Base-by-base conservation (phyloP, 1,140 invertebrate species). In the Scylla paramamosain region DNA sequence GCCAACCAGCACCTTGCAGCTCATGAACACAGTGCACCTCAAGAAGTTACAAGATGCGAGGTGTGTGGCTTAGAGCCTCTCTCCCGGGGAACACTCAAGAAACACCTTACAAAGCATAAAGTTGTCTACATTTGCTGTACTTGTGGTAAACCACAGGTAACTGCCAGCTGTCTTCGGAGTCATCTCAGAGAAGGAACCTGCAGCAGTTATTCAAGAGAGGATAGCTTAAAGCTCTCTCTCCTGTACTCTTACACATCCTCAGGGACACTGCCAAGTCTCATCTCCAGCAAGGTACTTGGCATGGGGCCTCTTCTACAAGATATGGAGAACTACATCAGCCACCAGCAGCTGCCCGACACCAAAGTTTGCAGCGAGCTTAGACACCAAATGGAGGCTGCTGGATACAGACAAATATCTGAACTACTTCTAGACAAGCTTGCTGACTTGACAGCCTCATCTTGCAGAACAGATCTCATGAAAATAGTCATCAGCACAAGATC, bases 111-210 rank as follows among this genome's bases (percentile, higher is more conserved):
- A 29, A 92, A 92, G 20, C 91, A 92, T 25, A 92, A 92, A 92
- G 91, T 92, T 31, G 31, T 92, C n/a, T 92, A 83, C 31, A 92
- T 92, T 31, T 92, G 91, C 28, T 92, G 91, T n/a, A 32, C 45
- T 77, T 92, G 91, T 39, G 25, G 8, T 45, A 39, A 92, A 32
- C 91, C 91, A 83, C 91, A 92, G 67, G 10, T 82, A 14, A 92
- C 91, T 39, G 91, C 67, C 8, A 92, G 91, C 28, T 82, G 91
- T 82, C 59, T 92, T 14, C 91, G 59, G 25, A 92, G 31, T 16
- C 91, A 92, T 28, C 67, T 89, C 6, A 89, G 45, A 14, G 32
- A 92, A 92, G 77, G 59, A 1, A 0, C 29, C 39, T 92, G 91
- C 45, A 31, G 28, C 14, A 8, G 28, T 14, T 39, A 39, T 39